phyloP scores from a whole-genome alignment of 2,797 vertebrate genomes.

The Falco berigora region DNA sequence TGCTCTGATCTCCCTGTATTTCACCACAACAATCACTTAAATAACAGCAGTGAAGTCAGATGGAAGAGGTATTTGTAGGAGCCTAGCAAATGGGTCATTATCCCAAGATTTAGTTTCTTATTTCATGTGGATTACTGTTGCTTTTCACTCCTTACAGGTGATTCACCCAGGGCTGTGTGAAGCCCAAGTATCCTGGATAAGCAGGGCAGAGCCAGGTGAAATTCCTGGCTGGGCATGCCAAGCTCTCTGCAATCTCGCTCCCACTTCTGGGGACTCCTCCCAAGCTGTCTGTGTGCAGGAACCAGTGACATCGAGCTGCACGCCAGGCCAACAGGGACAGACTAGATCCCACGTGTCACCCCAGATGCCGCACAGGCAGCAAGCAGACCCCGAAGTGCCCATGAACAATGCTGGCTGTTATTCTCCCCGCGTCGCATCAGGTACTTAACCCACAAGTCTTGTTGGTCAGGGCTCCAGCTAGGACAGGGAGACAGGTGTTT shows the following conservation, averaged over 20 bases:
- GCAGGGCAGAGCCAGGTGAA: not conserved
- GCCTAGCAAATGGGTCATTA: not conserved
- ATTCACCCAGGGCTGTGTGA: not conserved
- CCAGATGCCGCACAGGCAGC: not conserved
- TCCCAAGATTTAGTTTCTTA: not conserved
- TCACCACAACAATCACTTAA: not conserved
- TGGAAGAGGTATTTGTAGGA: not conserved
- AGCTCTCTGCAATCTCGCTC: not conserved
- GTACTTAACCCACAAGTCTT: rapidly evolving
- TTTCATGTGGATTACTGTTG: conserved; percentile 6
- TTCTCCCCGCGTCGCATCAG: not conserved
- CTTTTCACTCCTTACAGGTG: not conserved
- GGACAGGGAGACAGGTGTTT: not conserved
- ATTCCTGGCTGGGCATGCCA: not conserved
- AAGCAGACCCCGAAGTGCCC: not conserved
- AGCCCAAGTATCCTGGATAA: not conserved
- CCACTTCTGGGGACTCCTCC: not conserved
- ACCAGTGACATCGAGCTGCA: not conserved
- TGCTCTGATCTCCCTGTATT: not conserved
- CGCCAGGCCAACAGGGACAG: not conserved
- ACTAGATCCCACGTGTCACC: not conserved
- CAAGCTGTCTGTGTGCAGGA: not conserved
- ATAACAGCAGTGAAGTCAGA: not conserved
- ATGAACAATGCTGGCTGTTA: not conserved
- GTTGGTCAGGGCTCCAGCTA: not conserved